A percentile compares a stretch with the other conserved stretches of the same genome.
Evolutionary conservation across 23 tunicate genomes (phyloP).

Genomic region (Corella eumyota): DNA sequence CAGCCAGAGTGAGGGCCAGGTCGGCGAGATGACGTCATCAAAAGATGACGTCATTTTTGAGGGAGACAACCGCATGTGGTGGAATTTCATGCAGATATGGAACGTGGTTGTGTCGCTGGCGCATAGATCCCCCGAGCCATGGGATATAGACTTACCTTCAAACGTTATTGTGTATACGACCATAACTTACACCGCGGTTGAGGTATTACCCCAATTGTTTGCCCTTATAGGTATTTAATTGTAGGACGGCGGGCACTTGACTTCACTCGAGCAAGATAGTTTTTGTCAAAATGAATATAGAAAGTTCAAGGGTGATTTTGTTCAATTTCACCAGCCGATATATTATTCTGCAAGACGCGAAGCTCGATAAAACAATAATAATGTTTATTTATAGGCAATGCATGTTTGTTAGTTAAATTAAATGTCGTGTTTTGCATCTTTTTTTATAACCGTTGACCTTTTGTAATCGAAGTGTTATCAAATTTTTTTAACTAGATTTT

Average conservation of each 20-base stretch:
- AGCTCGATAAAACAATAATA: too few species aligned
- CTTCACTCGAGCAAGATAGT: too few species aligned
- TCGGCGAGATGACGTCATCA: conserved; percentile 20
- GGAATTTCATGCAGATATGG: conserved; percentile 28
- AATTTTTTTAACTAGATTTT: too few species aligned
- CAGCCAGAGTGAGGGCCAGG: conserved; percentile 4
- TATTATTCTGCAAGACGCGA: neutral
- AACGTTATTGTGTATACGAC: conserved; percentile 44
- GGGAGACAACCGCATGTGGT: conserved; percentile 18
- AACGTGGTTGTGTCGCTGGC: conserved; percentile 16
- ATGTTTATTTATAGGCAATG: too few species aligned
- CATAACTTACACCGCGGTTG: conserved; percentile 50
- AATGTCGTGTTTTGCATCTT: too few species aligned
- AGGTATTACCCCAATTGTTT: conserved; percentile 43
- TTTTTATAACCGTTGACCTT: too few species aligned
- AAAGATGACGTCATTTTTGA: neutral
- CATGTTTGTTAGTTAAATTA: too few species aligned
- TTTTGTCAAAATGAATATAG: too few species aligned
- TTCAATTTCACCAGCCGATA: neutral
- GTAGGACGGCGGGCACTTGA: too few species aligned
- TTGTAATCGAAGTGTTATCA: too few species aligned
- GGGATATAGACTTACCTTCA: conserved; percentile 75
- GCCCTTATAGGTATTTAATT: conserved; percentile 20
- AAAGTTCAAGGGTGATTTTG: too few species aligned
- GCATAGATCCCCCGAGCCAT: conserved; percentile 4